phyloP scores from a whole-genome alignment of 1,140 invertebrate species.

The Eumaeus atala region DNA sequence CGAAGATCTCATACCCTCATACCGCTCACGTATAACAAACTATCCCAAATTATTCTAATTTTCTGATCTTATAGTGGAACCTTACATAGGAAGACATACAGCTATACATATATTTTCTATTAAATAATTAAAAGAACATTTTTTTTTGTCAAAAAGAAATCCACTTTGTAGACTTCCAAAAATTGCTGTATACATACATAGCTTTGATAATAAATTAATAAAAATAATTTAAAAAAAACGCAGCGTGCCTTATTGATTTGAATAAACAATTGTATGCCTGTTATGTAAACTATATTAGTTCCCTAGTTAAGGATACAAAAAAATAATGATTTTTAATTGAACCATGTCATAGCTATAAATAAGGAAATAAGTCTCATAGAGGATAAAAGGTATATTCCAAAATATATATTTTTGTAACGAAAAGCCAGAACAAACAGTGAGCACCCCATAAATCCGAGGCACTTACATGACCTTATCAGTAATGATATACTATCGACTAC shows the following conservation, averaged over 20 bases:
- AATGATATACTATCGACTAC: conserved; percentile 68
- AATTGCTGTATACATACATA: no score
- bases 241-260: no score
- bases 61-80: conserved; percentile 48
- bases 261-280: no score
- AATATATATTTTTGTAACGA: conserved; percentile 7
- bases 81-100: conserved; percentile 73
- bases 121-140: conserved; percentile 12
- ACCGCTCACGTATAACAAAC: conserved; percentile 47
- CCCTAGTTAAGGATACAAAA: no score
- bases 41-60: conserved; percentile 49
- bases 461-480: conserved; percentile 70
- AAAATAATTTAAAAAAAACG: no score
- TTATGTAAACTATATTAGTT: no score
- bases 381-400: conserved; percentile 11
- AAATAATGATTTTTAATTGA: no score
- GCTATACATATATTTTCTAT: conserved; percentile 24
- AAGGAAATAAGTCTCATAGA: conserved; percentile 5
- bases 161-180: no score
- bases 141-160: no score
- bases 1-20: conserved; percentile 48
- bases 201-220: no score
- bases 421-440: conserved; percentile 28
- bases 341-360: no score
- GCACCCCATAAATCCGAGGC: conserved; percentile 65